Evolutionary conservation across 2,888 invertebrate species (phyloP).

Genomic region (Lepetodrilus schrolli): DNA sequence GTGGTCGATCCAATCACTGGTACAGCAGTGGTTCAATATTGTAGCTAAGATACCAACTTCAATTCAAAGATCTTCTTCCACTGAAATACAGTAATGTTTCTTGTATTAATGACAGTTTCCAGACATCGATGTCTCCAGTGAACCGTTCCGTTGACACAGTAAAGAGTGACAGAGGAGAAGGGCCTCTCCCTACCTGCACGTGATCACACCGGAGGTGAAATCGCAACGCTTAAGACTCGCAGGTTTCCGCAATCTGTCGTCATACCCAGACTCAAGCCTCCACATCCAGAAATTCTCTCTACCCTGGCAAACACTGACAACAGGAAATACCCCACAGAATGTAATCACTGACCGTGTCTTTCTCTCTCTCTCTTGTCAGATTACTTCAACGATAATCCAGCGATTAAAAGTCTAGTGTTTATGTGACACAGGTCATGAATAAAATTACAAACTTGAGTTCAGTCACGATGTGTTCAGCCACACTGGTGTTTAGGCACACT

Average conservation of each 20-base stretch:
- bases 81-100: too few species aligned
- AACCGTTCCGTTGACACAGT: too few species aligned
- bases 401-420: background rate
- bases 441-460: too few species aligned
- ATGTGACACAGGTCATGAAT: background rate
- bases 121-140: too few species aligned
- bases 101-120: too few species aligned
- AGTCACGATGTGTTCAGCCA: too few species aligned
- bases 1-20: background rate
- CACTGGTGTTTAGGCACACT: too few species aligned
- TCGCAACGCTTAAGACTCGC: background rate
- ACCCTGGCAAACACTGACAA: background rate
- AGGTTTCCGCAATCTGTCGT: background rate
- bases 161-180: too few species aligned
- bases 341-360: background rate
- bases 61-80: too few species aligned
- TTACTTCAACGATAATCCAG: constrained; percentile 5
- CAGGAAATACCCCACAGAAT: background rate
- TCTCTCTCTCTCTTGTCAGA: background rate
- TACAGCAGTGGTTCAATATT: constrained; percentile 21
- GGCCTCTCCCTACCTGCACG: too few species aligned
- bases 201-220: background rate
- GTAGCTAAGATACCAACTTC: background rate
- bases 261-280: background rate
- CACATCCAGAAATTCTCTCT: too few species aligned